Evolutionary conservation across 1,140 invertebrate genomes (phyloP).

Genomic region (Drosophila pallidifrons): DNA sequence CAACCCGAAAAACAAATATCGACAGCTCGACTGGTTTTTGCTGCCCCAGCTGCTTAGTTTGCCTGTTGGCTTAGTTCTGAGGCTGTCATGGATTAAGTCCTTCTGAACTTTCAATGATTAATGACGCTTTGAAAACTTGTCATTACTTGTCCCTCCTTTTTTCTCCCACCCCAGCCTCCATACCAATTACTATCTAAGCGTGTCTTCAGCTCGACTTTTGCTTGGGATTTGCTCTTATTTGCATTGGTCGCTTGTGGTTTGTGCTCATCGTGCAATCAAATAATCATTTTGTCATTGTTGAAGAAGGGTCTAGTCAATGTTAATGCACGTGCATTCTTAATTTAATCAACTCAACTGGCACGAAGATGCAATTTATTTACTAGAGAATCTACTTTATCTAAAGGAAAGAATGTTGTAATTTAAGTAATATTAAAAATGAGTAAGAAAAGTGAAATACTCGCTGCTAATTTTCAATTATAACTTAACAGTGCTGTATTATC

Average conservation of each 20-base stretch:
- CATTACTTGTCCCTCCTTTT: slow-evolving; percentile 32
- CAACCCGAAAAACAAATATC: slow-evolving; percentile 71
- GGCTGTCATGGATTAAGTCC: slow-evolving; percentile 69
- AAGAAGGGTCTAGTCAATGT: neutral
- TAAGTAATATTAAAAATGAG: neutral
- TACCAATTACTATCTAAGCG: slow-evolving; percentile 2
- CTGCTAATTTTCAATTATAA: too few species aligned
- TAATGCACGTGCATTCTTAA: slow-evolving; percentile 46
- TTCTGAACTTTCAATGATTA: slow-evolving; percentile 73
- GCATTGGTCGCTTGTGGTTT: slow-evolving; percentile 26
- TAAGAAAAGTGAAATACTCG: too few species aligned
- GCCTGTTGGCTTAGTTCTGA: slow-evolving; percentile 43
- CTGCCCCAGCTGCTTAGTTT: neutral
- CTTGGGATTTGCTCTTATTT: slow-evolving; percentile 44
- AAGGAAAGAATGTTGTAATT: neutral
- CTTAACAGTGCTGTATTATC: too few species aligned
- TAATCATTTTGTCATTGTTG: slow-evolving; percentile 48
- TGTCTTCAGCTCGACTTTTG: slow-evolving; percentile 15
- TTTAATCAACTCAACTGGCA: slow-evolving; percentile 48
- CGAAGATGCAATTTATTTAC: slow-evolving; percentile 20
- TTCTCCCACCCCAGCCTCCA: neutral
- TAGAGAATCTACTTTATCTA: neutral
- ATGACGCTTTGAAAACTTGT: slow-evolving; percentile 72
- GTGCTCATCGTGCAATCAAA: slow-evolving; percentile 58
- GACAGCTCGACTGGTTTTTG: slow-evolving; percentile 54